Percentiles rank a stretch among this genome's conserved stretches.
Evolutionary conservation across 2,113 vertebrate genomes (phyloP).

Genomic region (Mastomys coucha): DNA sequence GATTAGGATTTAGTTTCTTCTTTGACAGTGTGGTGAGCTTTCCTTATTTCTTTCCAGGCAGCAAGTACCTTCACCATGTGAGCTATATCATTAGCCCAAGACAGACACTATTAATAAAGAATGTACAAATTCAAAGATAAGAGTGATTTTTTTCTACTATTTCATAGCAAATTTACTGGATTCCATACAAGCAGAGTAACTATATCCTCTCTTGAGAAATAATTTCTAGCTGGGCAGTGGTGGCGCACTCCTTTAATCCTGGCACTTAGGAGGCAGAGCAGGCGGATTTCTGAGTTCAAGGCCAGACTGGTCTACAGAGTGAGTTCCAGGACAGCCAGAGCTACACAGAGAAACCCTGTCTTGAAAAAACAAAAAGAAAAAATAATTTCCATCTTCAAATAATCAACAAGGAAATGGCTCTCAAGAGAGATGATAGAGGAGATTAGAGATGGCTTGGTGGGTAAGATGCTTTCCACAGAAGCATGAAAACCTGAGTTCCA

Average conservation of each 20-base stretch:
- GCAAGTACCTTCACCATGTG: background rate
- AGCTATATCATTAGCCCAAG: background rate
- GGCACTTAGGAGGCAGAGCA: too few species aligned
- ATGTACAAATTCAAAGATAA: background rate
- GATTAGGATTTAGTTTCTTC: background rate
- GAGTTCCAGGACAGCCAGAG: too few species aligned
- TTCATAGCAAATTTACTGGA: conserved; percentile 1
- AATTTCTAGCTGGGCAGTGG: background rate
- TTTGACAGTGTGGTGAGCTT: background rate
- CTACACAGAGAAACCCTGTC: too few species aligned
- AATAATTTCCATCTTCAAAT: background rate
- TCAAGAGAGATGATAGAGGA: background rate
- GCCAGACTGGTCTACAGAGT: too few species aligned
- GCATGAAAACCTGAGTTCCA: background rate
- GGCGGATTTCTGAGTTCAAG: too few species aligned
- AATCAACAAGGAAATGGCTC: background rate
- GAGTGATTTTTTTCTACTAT: background rate
- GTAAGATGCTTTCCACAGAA: background rate
- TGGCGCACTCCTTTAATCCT: too few species aligned
- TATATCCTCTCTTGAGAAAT: background rate
- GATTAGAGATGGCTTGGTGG: background rate
- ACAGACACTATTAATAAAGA: background rate
- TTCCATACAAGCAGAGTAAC: background rate
- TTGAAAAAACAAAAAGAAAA: background rate
- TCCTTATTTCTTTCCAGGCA: background rate